Evolutionary conservation across 2,888 invertebrate species (phyloP), one percentile per base, ranked within the genome.

Genomic region (Nomada fabriciana): DNA sequence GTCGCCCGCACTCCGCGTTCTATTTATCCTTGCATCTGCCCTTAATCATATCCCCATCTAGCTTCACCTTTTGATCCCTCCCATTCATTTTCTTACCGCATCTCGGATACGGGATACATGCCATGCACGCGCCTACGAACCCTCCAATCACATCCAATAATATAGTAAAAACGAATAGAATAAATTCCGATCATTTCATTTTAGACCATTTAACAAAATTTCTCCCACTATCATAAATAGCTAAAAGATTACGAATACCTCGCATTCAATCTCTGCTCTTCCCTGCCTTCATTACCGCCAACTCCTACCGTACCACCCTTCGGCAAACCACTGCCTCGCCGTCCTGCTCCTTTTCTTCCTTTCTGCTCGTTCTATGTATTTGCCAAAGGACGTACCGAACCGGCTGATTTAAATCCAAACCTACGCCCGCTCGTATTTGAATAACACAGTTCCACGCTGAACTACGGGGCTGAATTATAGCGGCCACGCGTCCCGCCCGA

Each of bases 361-460:
- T 53, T 20, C 10, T 10, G 23, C 13, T 25, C 25, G 23, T 60
- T 23, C 63, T 52, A 25, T 25, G 25, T 25, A 67, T 64, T 65
- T 42, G 50, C 70, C 50, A 78, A 77, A 25, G 75, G 52, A 52
- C 74, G 68, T 55, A 9, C 47, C 69, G 73, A 50, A 43, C 43
- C 61, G 47, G 55, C 73, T 63, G 75, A 70, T 70, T 72, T 84
- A 72, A 75, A 82, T 81, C 69, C 52, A 57, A 65, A 29, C 60
- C 42, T 36, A 15, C 50, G 47, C 57, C n/a, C 0, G 47, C 42
- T 42, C 53, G 59, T 63, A 74, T 65, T 87, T 57, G 76, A 85
- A 76, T 83, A 84, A 87, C 78, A 61, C 68, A 47, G 76, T 80
- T 76, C 64, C 47, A 42, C 43, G 78, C 42, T 42, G 80, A 83